Base-by-base conservation (phyloP, 2,888 invertebrate species). In the Odontomyia ornata region DNA sequence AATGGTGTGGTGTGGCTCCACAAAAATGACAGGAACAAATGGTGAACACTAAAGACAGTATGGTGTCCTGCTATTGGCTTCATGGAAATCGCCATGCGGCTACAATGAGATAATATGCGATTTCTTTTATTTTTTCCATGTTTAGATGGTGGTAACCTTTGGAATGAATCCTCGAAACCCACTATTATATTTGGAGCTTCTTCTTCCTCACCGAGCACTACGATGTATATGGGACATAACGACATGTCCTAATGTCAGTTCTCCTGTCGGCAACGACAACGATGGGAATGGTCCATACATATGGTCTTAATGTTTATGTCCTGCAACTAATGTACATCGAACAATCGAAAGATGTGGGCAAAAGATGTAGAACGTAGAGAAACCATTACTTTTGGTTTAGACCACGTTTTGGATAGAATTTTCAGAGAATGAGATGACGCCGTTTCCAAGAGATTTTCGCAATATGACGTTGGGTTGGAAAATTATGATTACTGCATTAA, bases 211-310 rank as follows among this genome's bases (percentile, higher is more conserved):
- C n/a, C 4, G 57, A 43, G 36, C 30, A 65, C 18, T 18, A 62
- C 28, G 28, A 36, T 27, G 65, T n/a, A 28, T 65, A 65, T 21
- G 65, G 36, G 5, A 43, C 65, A 36, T 65, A 65, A 65, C 36
- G 65, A 65, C 65, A 65, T 65, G 21, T 65, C 65, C 65, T 65
- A 65, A 65, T 65, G 65, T 65, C 36, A 65, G 30, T 65, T 65
- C 36, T 30, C 65, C 65, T 65, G 65, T 65, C 65, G 65, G 1
- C 65, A 5, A 36, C 65, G 27, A 18, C 18, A 18, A 11, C 25
- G 27, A 52, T 18, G 52, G 18, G 18, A 52, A 52, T 18, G 52
- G 18, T 15, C n/a, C 52, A 21, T 65, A n/a, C 65, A 65, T 36
- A 65, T 65, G 65, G 27, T 36, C 36, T 65, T 65, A 65, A 65